These are phyloP conservation scores for Botia kubotai DNA, from an alignment of 2,797 vertebrate species.

Conservation along the genomic window DNA sequence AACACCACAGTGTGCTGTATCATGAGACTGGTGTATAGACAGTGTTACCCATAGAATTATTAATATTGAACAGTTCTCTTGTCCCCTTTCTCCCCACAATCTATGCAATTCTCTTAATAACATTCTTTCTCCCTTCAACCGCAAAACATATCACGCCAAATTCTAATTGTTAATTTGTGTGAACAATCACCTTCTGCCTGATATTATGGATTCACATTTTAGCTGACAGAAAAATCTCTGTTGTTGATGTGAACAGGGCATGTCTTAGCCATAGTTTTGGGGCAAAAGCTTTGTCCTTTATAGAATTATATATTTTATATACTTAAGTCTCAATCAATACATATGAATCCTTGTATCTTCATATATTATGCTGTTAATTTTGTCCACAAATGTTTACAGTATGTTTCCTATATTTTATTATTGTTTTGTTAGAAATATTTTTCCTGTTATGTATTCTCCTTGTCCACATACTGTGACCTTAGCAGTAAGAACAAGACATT, in stretches of 20 bases:
- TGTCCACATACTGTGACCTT: not conserved
- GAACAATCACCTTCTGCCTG: not conserved
- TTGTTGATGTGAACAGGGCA: not conserved
- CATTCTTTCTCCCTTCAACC: not conserved
- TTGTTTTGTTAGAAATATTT: not conserved
- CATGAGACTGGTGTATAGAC: not conserved
- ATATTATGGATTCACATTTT: not conserved
- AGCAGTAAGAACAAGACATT: not conserved
- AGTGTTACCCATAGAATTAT: not conserved
- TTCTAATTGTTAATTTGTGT: not conserved
- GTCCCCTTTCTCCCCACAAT: not conserved
- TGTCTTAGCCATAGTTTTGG: not conserved
- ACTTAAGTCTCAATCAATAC: not conserved
- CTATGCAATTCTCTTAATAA: conserved; percentile 14
- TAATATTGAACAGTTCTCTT: not conserved
- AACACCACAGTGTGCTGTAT: not conserved
- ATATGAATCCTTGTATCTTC: not conserved
- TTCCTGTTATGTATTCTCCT: not conserved
- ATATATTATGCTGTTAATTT: not conserved
- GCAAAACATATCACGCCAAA: not conserved
- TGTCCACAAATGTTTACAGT: not conserved
- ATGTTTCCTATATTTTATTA: not conserved
- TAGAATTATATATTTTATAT: conserved; percentile 3
- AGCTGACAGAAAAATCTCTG: not conserved
- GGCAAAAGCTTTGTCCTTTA: not conserved